A percentile compares a stretch with the other conserved stretches of the same genome.
Conservation (phyloP, 2,113 vertebrate species). For the Rattus norvegicus region DNA sequence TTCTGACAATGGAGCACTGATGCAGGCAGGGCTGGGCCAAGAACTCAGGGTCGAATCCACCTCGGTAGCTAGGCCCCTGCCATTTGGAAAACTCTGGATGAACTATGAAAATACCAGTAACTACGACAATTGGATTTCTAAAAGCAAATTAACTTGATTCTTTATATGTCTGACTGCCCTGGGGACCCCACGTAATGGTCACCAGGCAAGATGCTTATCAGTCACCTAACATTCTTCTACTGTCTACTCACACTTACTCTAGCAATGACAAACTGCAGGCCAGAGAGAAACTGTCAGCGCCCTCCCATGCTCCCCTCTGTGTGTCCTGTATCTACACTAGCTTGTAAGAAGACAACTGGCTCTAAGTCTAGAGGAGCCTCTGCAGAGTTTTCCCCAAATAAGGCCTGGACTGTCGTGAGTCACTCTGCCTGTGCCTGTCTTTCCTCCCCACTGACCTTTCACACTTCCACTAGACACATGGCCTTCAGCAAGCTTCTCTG, state of each 20-base stretch:
- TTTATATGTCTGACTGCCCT: not conserved
- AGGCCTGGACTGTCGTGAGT: not conserved
- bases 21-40: not conserved
- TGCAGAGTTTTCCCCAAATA: not conserved
- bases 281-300: not conserved
- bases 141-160: not conserved
- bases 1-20: not conserved
- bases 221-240: not conserved
- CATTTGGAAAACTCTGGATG: not conserved
- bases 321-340: not conserved
- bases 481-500: constrained; percentile 4
- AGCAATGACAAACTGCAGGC: not conserved
- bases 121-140: not conserved
- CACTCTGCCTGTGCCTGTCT: not conserved
- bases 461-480: not conserved
- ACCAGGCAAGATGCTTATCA: not conserved
- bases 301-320: not conserved
- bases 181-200: not conserved
- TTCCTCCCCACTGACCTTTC: not conserved
- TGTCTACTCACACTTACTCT: not conserved
- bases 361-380: not conserved
- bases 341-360: not conserved
- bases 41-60: not conserved
- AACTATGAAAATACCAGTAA: not conserved
- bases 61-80: not conserved